phyloP scores from a whole-genome alignment of 1,140 invertebrate genomes.

The Heterodera carotae region DNA sequence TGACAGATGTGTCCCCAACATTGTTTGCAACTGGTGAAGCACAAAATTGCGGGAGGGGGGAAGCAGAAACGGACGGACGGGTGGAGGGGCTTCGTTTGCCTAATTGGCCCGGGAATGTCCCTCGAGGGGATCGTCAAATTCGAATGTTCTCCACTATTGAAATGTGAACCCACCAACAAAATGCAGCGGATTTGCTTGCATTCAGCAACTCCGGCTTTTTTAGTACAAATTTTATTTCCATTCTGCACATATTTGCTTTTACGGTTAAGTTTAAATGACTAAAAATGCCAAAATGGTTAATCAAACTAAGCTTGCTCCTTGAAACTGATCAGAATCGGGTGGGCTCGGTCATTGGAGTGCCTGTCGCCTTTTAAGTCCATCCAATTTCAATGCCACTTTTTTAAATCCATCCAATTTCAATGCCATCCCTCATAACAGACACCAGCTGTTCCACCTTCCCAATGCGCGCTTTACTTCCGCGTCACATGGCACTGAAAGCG shows the following conservation, averaged over 20 bases:
- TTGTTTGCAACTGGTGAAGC: background rate
- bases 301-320: no score
- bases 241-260: no score
- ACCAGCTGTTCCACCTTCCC: slow-evolving; percentile 49
- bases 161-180: background rate
- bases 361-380: no score
- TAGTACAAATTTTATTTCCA: no score
- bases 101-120: background rate
- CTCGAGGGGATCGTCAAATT: background rate
- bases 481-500: slow-evolving; percentile 48
- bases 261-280: no score
- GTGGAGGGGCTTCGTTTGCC: background rate
- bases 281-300: no score
- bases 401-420: background rate
- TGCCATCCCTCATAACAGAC: slow-evolving; percentile 30
- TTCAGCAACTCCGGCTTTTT: no score
- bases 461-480: slow-evolving; percentile 42
- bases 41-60: background rate
- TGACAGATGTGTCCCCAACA: background rate
- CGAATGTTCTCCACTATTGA: background rate
- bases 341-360: no score
- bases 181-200: no score
- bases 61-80: no score
- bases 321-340: no score
- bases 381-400: no score